Conservation (phyloP, 2,797 vertebrate genomes). For the Chloroceryle inda region DNA sequence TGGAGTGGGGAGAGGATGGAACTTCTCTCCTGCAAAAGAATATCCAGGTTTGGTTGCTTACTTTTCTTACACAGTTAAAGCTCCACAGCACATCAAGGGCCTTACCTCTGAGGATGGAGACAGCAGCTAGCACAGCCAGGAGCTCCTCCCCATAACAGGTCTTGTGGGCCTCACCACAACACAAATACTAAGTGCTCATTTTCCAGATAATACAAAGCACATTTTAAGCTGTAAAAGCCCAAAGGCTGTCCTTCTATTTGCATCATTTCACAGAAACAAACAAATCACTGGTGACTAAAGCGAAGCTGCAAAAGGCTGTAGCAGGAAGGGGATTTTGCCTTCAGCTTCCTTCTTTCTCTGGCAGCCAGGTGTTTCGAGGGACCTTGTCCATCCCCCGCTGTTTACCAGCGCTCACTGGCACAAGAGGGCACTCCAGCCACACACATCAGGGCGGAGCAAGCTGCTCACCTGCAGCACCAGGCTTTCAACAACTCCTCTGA, state of each 20-base stretch:
- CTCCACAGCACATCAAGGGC: neutral
- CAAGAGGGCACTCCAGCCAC: constrained; percentile 64
- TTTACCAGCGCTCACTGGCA: neutral
- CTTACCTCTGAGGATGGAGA: neutral
- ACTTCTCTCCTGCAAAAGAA: neutral
- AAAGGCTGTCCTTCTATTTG: neutral
- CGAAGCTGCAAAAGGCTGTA: neutral
- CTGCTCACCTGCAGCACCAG: accelerated
- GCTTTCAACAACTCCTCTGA: accelerated
- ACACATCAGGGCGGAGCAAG: neutral
- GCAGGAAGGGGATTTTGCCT: neutral
- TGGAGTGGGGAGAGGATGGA: neutral
- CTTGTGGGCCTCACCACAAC: neutral
- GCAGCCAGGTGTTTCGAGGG: neutral
- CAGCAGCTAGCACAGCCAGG: neutral
- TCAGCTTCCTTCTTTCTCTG: neutral
- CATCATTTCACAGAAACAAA: neutral
- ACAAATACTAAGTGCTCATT: neutral
- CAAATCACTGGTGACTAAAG: neutral
- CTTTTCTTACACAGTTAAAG: neutral
- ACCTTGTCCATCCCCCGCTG: neutral
- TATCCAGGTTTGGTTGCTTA: neutral
- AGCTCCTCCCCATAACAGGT: neutral
- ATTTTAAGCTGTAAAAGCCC: neutral
- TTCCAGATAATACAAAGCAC: neutral